Evolutionary conservation across 2,888 invertebrate genomes (phyloP).

Genomic region (Leptura quadrifasciata): DNA sequence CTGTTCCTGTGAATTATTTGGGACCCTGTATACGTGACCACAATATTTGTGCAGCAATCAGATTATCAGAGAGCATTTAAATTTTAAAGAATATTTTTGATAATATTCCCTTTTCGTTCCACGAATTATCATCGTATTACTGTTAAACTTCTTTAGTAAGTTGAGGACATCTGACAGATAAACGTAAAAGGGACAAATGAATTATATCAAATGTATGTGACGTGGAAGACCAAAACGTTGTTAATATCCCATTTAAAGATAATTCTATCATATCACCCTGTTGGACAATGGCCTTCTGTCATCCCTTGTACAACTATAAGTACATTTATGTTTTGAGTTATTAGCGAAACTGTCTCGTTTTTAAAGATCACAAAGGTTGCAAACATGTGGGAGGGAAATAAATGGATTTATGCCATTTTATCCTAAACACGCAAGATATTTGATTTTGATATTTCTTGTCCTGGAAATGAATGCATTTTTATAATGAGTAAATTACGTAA

Average conservation of each 20-base stretch:
- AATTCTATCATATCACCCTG: not conserved
- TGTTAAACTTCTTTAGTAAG: not conserved
- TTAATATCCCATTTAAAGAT: slow-evolving; percentile 7
- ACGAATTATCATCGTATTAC: not conserved
- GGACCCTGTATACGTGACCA: no score
- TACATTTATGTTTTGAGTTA: slow-evolving; percentile 7
- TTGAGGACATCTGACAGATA: not conserved
- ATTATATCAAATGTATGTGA: not conserved
- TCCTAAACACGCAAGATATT: no score
- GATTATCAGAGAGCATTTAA: no score
- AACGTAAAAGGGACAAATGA: not conserved
- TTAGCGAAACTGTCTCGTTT: not conserved
- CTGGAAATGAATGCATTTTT: no score
- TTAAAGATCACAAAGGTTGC: not conserved
- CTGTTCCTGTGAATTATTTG: no score
- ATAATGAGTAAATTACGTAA: no score
- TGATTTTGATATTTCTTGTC: no score
- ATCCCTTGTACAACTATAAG: not conserved
- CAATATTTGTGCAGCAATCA: no score
- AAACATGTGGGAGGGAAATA: not conserved
- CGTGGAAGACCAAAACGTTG: not conserved
- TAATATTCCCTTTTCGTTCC: not conserved
- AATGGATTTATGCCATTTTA: no score
- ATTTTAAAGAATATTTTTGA: no score
- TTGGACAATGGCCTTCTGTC: not conserved